Percentiles rank a stretch among this genome's conserved stretches.
These are phyloP conservation scores for Myrmecobius fasciatus DNA, from an alignment of 2,113 vertebrate species.

Conservation along the genomic window DNA sequence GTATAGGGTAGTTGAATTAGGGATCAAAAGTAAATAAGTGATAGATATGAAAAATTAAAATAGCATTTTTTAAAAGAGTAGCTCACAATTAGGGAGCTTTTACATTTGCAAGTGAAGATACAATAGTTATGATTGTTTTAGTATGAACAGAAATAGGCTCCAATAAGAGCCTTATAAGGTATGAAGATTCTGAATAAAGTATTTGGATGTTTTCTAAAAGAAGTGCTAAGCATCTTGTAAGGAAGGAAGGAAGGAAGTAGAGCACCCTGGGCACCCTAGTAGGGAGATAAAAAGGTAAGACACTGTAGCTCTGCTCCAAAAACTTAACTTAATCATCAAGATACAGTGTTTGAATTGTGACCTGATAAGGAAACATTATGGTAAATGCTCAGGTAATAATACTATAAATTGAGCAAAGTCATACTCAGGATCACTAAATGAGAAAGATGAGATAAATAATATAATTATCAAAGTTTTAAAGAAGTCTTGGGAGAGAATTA, in stretches of 20 bases:
- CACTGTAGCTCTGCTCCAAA: neutral
- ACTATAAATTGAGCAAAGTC: neutral
- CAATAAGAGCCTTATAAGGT: neutral
- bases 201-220: neutral
- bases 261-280: neutral
- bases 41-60: no score
- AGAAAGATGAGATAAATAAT: slow-evolving; percentile 61
- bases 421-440: slow-evolving; percentile 31
- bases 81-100: neutral
- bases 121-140: neutral
- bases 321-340: slow-evolving; percentile 5
- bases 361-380: slow-evolving; percentile 13
- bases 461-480: slow-evolving; percentile 54
- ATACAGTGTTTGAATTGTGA: neutral
- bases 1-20: neutral
- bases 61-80: neutral
- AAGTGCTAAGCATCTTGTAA: neutral
- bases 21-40: neutral
- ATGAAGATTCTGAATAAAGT: neutral
- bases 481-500: slow-evolving; percentile 64
- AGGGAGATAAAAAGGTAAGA: neutral
- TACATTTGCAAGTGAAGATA: neutral
- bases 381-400: slow-evolving; percentile 7
- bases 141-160: neutral
- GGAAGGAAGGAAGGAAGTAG: neutral